Evolutionary conservation across 2,888 invertebrate species (phyloP).

Genomic region (Temnothorax ravouxi): DNA sequence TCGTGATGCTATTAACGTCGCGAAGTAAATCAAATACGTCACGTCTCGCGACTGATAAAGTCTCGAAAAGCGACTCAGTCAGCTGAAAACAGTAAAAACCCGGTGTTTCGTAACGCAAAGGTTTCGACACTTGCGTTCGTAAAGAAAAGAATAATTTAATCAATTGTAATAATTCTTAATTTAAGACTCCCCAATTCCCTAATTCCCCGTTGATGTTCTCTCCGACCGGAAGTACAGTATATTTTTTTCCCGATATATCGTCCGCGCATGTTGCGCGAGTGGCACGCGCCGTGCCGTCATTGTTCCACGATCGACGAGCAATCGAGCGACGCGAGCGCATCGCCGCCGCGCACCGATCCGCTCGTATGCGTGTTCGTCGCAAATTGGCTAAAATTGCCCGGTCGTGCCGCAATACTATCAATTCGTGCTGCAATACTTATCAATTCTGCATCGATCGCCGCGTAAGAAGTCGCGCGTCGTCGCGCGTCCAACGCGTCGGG

Average conservation of each 20-base stretch:
- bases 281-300: background rate
- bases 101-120: background rate
- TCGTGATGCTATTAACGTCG: conserved; percentile 22
- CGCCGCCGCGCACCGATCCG: background rate
- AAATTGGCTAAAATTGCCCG: conserved; percentile 35
- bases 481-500: too few relatives aligned
- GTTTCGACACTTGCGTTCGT: background rate
- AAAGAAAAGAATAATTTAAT: background rate
- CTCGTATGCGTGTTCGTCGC: conserved; percentile 22
- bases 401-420: conserved; percentile 5
- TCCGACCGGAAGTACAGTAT: background rate
- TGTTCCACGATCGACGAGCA: conserved; percentile 21
- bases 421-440: conserved; percentile 39
- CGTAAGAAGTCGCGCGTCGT: background rate
- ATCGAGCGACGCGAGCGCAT: background rate
- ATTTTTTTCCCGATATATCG: background rate
- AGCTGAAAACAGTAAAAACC: background rate
- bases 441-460: conserved; percentile 41
- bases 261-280: background rate
- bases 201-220: background rate
- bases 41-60: conserved; percentile 26
- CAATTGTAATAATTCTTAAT: background rate
- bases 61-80: background rate
- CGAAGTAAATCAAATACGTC: conserved; percentile 18
- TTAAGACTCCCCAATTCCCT: background rate